Base-by-base conservation (phyloP, 2,113 vertebrate genomes). In the Megaceryle torquata region DNA sequence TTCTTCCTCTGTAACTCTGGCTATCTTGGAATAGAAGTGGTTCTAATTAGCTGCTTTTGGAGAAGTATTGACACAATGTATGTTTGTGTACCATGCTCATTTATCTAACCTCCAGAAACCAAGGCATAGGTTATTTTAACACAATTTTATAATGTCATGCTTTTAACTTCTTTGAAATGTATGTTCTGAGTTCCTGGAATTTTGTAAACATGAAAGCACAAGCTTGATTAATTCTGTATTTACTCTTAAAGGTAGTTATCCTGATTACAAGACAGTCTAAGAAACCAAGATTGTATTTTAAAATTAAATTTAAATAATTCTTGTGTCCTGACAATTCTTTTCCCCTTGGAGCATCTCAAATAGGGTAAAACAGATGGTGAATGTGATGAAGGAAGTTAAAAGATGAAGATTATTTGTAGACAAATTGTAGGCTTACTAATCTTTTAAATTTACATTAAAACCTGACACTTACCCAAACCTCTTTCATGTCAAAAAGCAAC, bases 381-480 rank as follows among this genome's bases (percentile, higher is more conserved):
- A 74, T 82, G 68, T 91, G 65, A 59, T 94, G 83, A 91, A 92
- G 65, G 56, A 95, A 95, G 97, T 97, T 86, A 95, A 97, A 93
- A 92, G 74, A 96, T 88, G 69, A 97, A 86, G 89, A 84, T 68
- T 96, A 85, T 89, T 95, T 94, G 54, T 94, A 94, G 94, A 83
- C 86, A 96, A 97, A 79, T 86, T 94, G 50, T 84, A 96, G 78
- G 91, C 50, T 89, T 69, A 72, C 29, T 92, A 94, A 44, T 67
- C 76, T 96, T 89, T 43, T 95, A 97, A 93, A 97, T 97, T 97
- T 97, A 83, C 89, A 93, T 96, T 95, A 95, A 97, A 98, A 96
- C 83, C 43, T 80, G 94, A 91, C 88, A 94, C 57, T 96, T 97
- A 95, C n/a, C 70, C 93, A 96, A 91, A 96, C 91, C 51, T 95